Evolutionary conservation across 2,113 vertebrate species (phyloP).

Genomic region (Psophia crepitans): DNA sequence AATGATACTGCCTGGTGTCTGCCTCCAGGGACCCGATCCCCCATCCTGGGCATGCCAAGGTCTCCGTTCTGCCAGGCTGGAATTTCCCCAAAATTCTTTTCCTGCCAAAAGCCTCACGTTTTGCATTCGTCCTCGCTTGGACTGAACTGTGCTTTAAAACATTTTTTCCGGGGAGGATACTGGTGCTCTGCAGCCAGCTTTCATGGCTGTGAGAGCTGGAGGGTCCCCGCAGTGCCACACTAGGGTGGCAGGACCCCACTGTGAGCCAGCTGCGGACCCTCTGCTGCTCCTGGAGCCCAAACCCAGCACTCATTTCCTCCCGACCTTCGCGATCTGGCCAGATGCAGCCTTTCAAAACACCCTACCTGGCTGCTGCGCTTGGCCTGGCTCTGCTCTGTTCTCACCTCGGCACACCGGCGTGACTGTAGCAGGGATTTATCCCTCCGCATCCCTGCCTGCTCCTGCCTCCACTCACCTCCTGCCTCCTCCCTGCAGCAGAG

Average conservation of each 20-base stretch:
- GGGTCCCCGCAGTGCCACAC: neutral
- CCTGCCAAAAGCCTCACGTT: neutral
- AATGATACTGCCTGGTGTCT: neutral
- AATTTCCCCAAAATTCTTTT: neutral
- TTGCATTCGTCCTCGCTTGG: accelerated
- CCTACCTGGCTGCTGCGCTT: neutral
- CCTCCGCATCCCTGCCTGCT: neutral
- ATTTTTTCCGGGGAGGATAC: neutral
- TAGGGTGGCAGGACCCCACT: neutral
- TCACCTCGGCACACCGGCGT: neutral
- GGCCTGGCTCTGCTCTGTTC: neutral
- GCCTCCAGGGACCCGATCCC: neutral
- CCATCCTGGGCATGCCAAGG: neutral
- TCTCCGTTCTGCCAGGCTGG: neutral
- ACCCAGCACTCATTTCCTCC: neutral
- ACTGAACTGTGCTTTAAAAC: neutral
- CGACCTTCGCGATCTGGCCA: neutral
- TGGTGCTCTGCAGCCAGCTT: neutral
- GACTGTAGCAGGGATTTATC: neutral
- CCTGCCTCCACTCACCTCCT: neutral
- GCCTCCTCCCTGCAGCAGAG: neutral
- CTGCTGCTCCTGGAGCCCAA: neutral
- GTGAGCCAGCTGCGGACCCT: accelerated
- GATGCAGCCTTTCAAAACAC: neutral
- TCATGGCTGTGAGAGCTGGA: accelerated